phyloP scores from a whole-genome alignment of 2,888 invertebrate genomes.

The Tinea pellionella region DNA sequence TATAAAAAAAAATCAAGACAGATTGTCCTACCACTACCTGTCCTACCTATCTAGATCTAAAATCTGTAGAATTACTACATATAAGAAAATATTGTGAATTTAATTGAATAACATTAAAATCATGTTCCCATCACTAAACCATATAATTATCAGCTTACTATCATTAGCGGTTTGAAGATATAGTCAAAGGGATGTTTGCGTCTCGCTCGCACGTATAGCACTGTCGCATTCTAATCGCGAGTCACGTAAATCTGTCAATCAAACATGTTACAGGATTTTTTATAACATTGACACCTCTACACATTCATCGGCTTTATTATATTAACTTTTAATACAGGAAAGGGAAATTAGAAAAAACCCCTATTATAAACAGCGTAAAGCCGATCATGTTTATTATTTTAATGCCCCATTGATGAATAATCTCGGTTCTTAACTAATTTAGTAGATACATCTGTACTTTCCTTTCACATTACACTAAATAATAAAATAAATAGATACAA shows the following conservation, averaged over 20 bases:
- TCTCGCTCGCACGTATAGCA: background rate
- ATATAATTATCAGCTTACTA: background rate
- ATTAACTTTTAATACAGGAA: background rate
- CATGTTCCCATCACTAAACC: background rate
- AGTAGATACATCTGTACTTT: no score
- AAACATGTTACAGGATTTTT: background rate
- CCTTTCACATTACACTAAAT: no score
- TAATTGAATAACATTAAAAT: background rate
- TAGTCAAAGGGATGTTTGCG: background rate
- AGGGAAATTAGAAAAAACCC: background rate
- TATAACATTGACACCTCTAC: background rate
- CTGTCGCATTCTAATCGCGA: background rate
- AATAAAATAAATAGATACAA: no score
- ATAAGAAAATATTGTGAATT: no score
- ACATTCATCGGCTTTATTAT: background rate
- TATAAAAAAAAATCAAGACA: no score
- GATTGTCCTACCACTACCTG: no score
- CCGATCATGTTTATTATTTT: background rate
- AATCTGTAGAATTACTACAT: no score
- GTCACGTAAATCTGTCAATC: slow-evolving; percentile 7
- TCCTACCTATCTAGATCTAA: no score
- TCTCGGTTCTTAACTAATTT: no score
- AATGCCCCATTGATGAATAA: background rate
- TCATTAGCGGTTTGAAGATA: background rate
- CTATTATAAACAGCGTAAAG: background rate